Base-by-base conservation (phyloP, 1,140 invertebrate genomes). In the Bombus superbus region DNA sequence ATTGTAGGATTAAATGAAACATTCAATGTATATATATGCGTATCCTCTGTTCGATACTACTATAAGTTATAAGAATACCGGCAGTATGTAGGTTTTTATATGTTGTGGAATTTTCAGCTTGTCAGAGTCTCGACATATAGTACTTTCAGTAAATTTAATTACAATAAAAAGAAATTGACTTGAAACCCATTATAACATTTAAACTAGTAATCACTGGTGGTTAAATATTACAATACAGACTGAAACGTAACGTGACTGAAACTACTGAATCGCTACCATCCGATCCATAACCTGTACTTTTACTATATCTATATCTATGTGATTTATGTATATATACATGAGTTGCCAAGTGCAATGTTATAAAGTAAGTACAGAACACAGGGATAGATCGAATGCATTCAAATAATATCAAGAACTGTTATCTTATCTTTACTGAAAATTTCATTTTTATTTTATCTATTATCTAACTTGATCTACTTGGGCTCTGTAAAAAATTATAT, bases 231-330 rank as follows among this genome's bases (percentile, higher is more conserved):
- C 35, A 11, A 57, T n/a, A 57, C 47, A 71, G 79, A 40, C 44
- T 71, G 44, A 71, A 81, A 53, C 47, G 47, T 53, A 53, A 22
- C 1, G 47, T 22, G 47, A 53, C 47, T 22, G 47, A 53, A 53
- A 81, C 79, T 81, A n/a, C 79, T 68, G 64, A 71, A 53, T 71
- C 44, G 68, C 69, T 44, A n/a, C 40, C 35, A 53, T 68, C 53
- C 62, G 62, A 83, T 83, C 72, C 73, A 68, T 76, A 83, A 83
- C 81, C 81, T 83, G 72, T 83, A 83, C 44, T 53, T 25, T 73
- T 6, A 28, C 13, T 83, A 44, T 75, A 75, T 75, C 13, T 75
- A 53, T 53, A 53, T 22, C 18, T 53, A 57, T 42, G 13, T 40
- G 15, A 40, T 69, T 25, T 59, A 35, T 38, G 47, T 44, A 40